Evolutionary conservation across 2,113 vertebrate species (phyloP).

Genomic region (Patagioenas fasciata): DNA sequence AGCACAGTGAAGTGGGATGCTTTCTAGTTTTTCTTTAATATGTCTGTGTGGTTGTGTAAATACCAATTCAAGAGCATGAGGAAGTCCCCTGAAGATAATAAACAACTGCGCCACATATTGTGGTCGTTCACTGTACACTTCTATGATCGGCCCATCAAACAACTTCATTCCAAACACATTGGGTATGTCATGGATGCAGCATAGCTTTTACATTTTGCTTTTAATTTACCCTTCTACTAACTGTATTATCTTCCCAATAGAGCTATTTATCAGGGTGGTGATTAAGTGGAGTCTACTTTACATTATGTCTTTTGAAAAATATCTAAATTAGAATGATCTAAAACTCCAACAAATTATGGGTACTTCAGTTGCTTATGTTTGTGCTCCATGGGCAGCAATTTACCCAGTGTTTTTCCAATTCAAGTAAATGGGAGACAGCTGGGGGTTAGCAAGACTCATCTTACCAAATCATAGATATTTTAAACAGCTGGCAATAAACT

Average conservation of each 20-base stretch:
- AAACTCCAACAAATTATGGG: conserved; percentile 59
- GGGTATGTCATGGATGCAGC: background rate
- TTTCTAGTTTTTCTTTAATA: background rate
- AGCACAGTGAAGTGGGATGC: background rate
- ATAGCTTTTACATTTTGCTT: background rate
- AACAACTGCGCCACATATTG: background rate
- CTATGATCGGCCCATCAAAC: background rate
- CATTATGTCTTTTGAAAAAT: conserved; percentile 57
- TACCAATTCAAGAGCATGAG: background rate
- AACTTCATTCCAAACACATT: background rate
- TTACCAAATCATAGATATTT: conserved; percentile 70
- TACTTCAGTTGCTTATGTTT: conserved; percentile 65
- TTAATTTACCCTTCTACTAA: conserved; percentile 38
- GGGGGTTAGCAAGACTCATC: conserved; percentile 59
- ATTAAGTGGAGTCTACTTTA: conserved; percentile 50
- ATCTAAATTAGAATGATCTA: conserved; percentile 61
- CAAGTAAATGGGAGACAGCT: conserved; percentile 65
- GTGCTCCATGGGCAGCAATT: conserved; percentile 59
- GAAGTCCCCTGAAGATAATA: background rate
- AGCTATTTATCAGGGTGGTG: conserved; percentile 14
- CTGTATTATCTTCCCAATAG: conserved; percentile 30
- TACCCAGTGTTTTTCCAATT: conserved; percentile 63
- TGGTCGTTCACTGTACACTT: background rate
- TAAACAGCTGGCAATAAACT: conserved; percentile 66
- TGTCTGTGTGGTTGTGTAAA: background rate